phyloP scores from a whole-genome alignment of 2,113 vertebrate species.

The Balaenoptera acutorostrata region DNA sequence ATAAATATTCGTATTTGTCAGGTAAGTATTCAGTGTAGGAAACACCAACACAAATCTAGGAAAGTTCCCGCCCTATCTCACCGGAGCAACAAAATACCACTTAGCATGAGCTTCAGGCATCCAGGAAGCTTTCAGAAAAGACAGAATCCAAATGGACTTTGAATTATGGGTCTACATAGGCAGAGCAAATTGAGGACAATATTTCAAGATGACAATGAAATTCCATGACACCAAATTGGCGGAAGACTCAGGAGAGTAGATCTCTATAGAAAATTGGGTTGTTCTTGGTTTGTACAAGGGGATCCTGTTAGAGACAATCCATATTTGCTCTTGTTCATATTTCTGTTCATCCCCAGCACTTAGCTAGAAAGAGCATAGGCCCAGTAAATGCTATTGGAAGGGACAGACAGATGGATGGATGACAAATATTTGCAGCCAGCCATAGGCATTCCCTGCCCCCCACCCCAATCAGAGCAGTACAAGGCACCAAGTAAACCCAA shows the following conservation, averaged over 20 bases:
- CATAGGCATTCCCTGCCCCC: not conserved
- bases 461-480: not conserved
- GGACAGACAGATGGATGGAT: not conserved
- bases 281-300: not conserved
- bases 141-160: not conserved
- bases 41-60: not conserved
- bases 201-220: not conserved
- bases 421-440: not conserved
- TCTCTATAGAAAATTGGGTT: not conserved
- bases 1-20: not conserved
- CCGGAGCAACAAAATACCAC: not conserved
- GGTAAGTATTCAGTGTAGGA: not conserved
- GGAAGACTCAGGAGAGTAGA: not conserved
- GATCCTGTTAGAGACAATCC: not conserved
- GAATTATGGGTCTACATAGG: not conserved
- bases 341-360: not conserved
- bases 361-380: not conserved
- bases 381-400: not conserved
- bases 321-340: not conserved
- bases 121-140: not conserved
- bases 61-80: not conserved
- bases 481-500: not conserved
- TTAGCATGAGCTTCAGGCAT: not conserved
- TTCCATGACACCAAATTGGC: not conserved
- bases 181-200: not conserved